phyloP scores from a whole-genome alignment of 2,797 vertebrate genomes.

The Periparus ater region DNA sequence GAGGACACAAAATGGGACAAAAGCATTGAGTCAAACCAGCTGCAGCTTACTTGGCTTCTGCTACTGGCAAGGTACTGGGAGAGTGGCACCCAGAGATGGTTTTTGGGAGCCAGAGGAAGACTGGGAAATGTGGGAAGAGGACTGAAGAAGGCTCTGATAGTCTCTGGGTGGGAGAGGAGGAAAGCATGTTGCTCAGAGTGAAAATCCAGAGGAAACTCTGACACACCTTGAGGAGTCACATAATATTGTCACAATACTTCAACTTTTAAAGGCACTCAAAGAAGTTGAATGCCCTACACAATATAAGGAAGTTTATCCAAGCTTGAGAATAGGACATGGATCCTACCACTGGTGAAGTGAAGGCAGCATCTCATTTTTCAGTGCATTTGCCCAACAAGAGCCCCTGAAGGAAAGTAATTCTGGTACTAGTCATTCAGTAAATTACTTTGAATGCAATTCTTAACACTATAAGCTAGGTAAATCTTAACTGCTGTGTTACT shows the following conservation, averaged over 20 bases:
- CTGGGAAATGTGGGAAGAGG: not conserved
- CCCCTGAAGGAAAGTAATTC: not conserved
- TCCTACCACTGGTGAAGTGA: not conserved
- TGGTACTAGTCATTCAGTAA: not conserved
- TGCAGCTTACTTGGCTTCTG: not conserved
- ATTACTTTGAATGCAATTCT: not conserved
- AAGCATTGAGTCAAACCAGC: not conserved
- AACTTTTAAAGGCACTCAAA: not conserved
- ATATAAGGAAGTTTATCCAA: not conserved
- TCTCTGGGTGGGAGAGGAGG: not conserved
- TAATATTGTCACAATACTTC: not conserved
- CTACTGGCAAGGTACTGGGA: not conserved
- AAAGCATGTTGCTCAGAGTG: not conserved
- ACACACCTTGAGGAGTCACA: fast-evolving
- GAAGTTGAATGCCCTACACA: not conserved
- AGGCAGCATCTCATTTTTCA: not conserved
- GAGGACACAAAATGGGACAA: not conserved
- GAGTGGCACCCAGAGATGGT: not conserved
- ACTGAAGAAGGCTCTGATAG: not conserved
- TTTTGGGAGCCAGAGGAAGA: not conserved
- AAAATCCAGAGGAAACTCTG: not conserved
- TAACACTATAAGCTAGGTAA: not conserved
- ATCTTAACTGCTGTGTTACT: not conserved
- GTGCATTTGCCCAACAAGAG: not conserved
- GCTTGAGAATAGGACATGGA: not conserved